Percentiles rank a stretch among this genome's conserved stretches.
These are phyloP conservation scores for Eudyptes chrysolophus DNA, from an alignment of 2,113 vertebrate species.

Conservation along the genomic window DNA sequence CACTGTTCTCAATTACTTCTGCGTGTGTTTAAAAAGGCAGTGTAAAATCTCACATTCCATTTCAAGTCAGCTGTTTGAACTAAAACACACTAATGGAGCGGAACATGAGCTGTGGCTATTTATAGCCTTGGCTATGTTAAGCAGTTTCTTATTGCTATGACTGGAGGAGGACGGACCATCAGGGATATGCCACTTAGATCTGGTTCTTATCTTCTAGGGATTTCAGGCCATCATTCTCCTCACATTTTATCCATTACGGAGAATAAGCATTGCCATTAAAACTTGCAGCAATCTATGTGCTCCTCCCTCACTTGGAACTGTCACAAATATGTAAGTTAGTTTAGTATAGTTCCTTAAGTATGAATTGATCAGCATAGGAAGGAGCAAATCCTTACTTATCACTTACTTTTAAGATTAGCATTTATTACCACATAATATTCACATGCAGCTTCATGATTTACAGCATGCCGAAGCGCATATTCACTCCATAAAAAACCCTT, in stretches of 20 bases:
- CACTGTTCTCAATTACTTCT: not conserved
- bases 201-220: not conserved
- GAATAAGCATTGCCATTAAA: not conserved
- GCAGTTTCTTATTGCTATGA: not conserved
- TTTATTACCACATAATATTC: not conserved
- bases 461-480: not conserved
- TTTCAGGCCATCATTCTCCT: not conserved
- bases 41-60: conserved; percentile 25
- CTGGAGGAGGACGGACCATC: not conserved
- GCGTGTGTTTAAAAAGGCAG: conserved; percentile 8
- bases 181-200: not conserved
- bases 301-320: not conserved
- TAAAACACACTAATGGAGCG: not conserved
- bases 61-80: conserved; percentile 52
- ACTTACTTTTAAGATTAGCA: not conserved
- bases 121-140: conserved; percentile 32
- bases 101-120: conserved; percentile 46
- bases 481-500: not conserved
- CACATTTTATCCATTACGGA: not conserved
- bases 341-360: not conserved
- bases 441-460: not conserved
- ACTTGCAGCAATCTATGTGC: not conserved
- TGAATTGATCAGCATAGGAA: not conserved
- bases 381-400: not conserved
- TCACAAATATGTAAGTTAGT: not conserved